Percentiles rank a stretch among this genome's conserved stretches.
Conservation (phyloP, 2,113 vertebrate genomes). For the Dicentrarchus labrax region DNA sequence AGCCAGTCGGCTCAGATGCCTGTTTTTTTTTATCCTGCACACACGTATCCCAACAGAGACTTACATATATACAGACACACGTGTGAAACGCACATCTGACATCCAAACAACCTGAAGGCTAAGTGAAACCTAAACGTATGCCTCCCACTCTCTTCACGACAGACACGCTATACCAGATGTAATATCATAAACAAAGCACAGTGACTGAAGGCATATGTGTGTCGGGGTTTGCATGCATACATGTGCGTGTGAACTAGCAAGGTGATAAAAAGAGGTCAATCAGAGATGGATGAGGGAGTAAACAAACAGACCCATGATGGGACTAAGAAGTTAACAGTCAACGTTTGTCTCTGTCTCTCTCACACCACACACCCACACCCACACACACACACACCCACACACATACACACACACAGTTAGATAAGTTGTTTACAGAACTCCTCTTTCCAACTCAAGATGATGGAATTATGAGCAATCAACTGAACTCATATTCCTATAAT, state of each 20-base stretch:
- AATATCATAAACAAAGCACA: slow-evolving; percentile 57
- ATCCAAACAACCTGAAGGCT: slow-evolving; percentile 59
- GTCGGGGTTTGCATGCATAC: slow-evolving; percentile 5
- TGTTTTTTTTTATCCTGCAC: slow-evolving; percentile 5
- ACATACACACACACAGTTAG: slow-evolving; percentile 1
- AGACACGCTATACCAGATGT: slow-evolving; percentile 55
- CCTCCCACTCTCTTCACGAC: slow-evolving; percentile 23
- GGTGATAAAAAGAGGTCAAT: slow-evolving; percentile 62
- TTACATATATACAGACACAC: slow-evolving; percentile 19
- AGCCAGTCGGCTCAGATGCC: slow-evolving; percentile 22
- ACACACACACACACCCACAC: not conserved
- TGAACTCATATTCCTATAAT: slow-evolving; percentile 14
- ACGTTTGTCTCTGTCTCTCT: not conserved
- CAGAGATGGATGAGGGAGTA: slow-evolving; percentile 39
- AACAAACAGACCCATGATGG: slow-evolving; percentile 30
- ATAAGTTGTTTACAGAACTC: slow-evolving; percentile 29
- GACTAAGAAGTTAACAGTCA: slow-evolving; percentile 40
- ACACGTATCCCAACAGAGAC: not conserved
- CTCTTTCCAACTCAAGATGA: slow-evolving; percentile 23
- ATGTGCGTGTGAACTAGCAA: slow-evolving; percentile 38
- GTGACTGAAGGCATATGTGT: slow-evolving; percentile 6
- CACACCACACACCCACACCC: not conserved
- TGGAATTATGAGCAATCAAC: slow-evolving; percentile 35
- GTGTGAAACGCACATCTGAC: slow-evolving; percentile 42
- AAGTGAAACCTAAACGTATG: slow-evolving; percentile 43